Evolutionary conservation across 2,888 invertebrate species (phyloP), one percentile per base, ranked within the genome.

Genomic region (Aphrophora alni): DNA sequence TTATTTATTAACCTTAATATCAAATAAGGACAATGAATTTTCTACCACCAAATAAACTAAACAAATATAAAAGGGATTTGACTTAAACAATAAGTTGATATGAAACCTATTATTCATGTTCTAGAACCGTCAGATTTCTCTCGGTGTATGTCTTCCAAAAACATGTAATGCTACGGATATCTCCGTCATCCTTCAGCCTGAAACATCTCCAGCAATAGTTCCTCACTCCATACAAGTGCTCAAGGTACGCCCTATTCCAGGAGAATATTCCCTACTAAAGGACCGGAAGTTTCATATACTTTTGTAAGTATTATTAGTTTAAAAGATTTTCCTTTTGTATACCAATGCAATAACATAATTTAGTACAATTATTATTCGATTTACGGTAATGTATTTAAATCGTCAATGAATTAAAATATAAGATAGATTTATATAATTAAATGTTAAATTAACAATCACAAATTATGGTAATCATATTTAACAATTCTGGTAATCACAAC

Each of bases 121-220:
- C 2, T 87, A 95, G 95, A 90, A 91, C 51, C 92, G 93, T 86
- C 91, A 92, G 3, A 89, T 96, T 72, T 93, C 95, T 86, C 89
- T 95, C 5, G 96, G 96, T 0, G 88, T 94, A 17, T 96, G 96
- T 86, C 88, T 96, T 78, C 96, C 96, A 17, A 90, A 90, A 77
- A 89, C 92, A 7, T 96, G 96, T 87, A 89, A 90, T 7, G 90
- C 91, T 7, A 87, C 88, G 2, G 93, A 94, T 81, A 92, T 95
- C n/a, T 88, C 89, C 21, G 87, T 87, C 10, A 89, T 94, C 82
- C 88, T 93, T 83, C 88, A 83, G 51, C 75, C 84, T n/a, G 83
- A 83, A n/a, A 81, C 82, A 21, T 82, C 85, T 7, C 84, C 79
- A 59, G 59, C 59, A 3, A 59, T 21, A 59, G 59, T 59, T 4